Evolutionary conservation across 2,797 vertebrate species (phyloP).

Genomic region (Typhlichthys subterraneus): DNA sequence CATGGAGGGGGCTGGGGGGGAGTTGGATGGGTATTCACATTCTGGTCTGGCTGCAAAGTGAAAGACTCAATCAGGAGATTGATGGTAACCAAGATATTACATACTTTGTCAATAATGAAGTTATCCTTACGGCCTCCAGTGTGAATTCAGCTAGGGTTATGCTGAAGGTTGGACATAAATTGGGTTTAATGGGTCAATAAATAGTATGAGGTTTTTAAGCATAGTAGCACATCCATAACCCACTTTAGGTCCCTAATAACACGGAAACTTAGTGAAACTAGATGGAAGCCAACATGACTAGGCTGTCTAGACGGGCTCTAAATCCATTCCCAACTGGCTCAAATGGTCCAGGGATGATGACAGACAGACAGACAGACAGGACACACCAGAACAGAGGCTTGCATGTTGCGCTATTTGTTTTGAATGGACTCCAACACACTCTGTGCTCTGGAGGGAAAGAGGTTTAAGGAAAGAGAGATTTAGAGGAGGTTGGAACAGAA

Average conservation of each 20-base stretch:
- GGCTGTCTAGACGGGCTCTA: conserved; percentile 32
- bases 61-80: neutral
- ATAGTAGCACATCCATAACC: conserved; percentile 46
- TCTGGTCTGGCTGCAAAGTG: neutral
- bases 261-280: conserved; percentile 41
- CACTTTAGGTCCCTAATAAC: conserved; percentile 44
- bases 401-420: conserved; percentile 60
- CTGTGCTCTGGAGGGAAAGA: conserved; percentile 15
- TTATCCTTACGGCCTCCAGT: conserved; percentile 9
- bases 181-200: neutral
- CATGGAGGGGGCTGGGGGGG: neutral
- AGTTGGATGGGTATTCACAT: neutral
- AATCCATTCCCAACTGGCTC: conserved; percentile 29
- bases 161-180: conserved; percentile 1
- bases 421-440: conserved; percentile 60
- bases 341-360: conserved; percentile 50
- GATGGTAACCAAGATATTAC: neutral
- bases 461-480: conserved; percentile 35
- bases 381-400: conserved; percentile 44
- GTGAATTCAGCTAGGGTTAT: conserved; percentile 5
- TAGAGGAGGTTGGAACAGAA: conserved; percentile 8
- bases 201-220: conserved; percentile 25
- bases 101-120: conserved; percentile 21
- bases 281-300: conserved; percentile 46
- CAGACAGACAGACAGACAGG: conserved; percentile 42